These are phyloP conservation scores for Pomacea maculata DNA, from an alignment of 1,140 invertebrate species.

Conservation along the genomic window DNA sequence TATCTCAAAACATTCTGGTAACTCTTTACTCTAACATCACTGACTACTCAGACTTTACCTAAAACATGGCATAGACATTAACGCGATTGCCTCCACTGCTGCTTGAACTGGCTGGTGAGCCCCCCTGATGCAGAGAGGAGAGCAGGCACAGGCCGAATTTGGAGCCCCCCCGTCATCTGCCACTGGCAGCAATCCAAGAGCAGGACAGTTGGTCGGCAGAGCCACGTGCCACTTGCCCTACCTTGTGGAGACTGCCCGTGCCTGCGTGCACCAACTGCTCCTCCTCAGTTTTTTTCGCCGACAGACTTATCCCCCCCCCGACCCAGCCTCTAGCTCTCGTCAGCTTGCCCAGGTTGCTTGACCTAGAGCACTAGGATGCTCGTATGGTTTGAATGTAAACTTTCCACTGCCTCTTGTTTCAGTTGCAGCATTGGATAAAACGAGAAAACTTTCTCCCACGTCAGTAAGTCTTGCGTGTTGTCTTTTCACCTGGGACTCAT, in stretches of 20 bases:
- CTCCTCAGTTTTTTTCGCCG: slow-evolving; percentile 7
- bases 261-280: slow-evolving; percentile 19
- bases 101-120: slow-evolving; percentile 6
- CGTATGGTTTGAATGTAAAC: neutral
- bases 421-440: slow-evolving; percentile 14
- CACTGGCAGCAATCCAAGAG: neutral
- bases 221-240: neutral
- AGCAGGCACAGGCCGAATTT: too few species aligned
- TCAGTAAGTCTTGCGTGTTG: slow-evolving; percentile 17
- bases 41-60: slow-evolving; percentile 21
- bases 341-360: slow-evolving; percentile 10
- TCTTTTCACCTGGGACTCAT: slow-evolving; percentile 16
- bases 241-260: neutral
- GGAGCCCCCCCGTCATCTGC: too few species aligned
- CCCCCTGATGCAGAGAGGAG: neutral
- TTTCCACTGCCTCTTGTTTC: slow-evolving; percentile 19
- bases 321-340: neutral
- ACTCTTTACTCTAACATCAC: slow-evolving; percentile 26
- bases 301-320: slow-evolving; percentile 14
- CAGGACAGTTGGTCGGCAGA: slow-evolving; percentile 20
- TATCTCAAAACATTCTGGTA: slow-evolving; percentile 41
- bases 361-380: slow-evolving; percentile 12
- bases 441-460: neutral
- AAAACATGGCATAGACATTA: slow-evolving; percentile 10
- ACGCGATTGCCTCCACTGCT: slow-evolving; percentile 12